Evolutionary conservation across 2,797 vertebrate species (phyloP), one percentile per base, ranked within the genome.

Genomic region (Amniataba percoides): DNA sequence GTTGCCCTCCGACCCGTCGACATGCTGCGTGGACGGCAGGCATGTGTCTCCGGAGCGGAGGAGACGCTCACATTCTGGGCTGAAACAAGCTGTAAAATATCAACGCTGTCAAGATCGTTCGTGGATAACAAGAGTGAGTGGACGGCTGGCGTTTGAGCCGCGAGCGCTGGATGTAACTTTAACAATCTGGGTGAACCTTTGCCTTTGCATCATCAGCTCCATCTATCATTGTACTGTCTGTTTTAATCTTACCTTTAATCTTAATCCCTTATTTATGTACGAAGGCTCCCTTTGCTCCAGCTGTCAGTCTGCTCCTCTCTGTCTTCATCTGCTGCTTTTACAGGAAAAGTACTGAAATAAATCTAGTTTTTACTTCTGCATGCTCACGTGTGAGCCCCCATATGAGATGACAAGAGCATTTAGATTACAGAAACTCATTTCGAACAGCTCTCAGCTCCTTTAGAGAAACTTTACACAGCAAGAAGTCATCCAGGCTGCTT

Each of bases 1-100:
- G 75, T 63, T 90, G 86, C 65, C 84, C 86, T 84, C 21, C 84
- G 79, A 88, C 83, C 80, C 60, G 27, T 59, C 8, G 36, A 55
- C 75, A 60, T 34, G 70, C 87, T 84, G 83, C 57, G 78, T 56
- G 56, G 48, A 82, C 27, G 66, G 40, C 21, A 55, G 48, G 53
- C 49, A 42, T 78, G 73, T 56, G 63, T 82, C 77, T 75, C 19
- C 34, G 64, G 57, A 69, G 77, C 55, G 27, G 58, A 63, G 19
- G 46, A 73, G 69, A 68, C 2, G 0, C 60, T 60, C 66, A 55
- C 42, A 62, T 74, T 81, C 53, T 40, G 39, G 12, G 45, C 48
- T 76, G 7, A 77, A 80, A 83, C 68, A 56, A 83, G 83, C 57
- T 57, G 66, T 67, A 58, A 77, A 69, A 46, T 71, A 81, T 81